Evolutionary conservation across 2,797 vertebrate species (phyloP).

Genomic region (Centropyge bicolor): DNA sequence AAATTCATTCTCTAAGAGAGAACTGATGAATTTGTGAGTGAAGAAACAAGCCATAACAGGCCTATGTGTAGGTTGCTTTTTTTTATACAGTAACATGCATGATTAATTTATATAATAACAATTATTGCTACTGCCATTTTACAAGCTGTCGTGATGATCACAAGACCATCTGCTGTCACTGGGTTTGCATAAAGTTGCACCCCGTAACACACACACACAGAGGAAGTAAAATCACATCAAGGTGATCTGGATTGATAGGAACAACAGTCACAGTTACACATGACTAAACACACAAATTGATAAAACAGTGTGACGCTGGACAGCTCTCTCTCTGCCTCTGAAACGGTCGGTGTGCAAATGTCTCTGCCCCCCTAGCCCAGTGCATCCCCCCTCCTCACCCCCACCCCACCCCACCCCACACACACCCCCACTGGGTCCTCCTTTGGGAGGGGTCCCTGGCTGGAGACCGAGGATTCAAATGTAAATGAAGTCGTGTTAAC

Average conservation of each 20-base stretch:
- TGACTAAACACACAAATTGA: slow-evolving; percentile 14
- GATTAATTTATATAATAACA: slow-evolving; percentile 63
- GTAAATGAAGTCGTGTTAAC: slow-evolving; percentile 86
- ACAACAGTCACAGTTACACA: slow-evolving; percentile 41
- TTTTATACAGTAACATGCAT: slow-evolving; percentile 68
- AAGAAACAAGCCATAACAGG: slow-evolving; percentile 72
- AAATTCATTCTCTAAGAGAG: slow-evolving; percentile 51
- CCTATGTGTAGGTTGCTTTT: slow-evolving; percentile 54
- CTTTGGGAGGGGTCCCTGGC: slow-evolving; percentile 89
- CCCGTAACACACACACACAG: slow-evolving; percentile 20
- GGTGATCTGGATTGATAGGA: slow-evolving; percentile 32
- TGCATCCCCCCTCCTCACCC: slow-evolving; percentile 79
- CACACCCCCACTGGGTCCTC: slow-evolving; percentile 86
- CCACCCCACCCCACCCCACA: slow-evolving; percentile 32
- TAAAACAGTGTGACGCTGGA: slow-evolving; percentile 11
- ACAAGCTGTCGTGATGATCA: slow-evolving; percentile 67
- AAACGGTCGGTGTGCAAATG: slow-evolving; percentile 79
- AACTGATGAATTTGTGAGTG: slow-evolving; percentile 51
- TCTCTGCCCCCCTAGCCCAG: slow-evolving; percentile 89
- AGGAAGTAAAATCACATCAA: slow-evolving; percentile 13
- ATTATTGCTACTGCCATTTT: slow-evolving; percentile 71
- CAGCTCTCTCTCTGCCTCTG: slow-evolving; percentile 74
- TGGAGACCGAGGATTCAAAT: slow-evolving; percentile 84
- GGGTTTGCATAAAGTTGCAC: slow-evolving; percentile 53
- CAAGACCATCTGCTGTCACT: slow-evolving; percentile 72